Evolutionary conservation across 2,113 vertebrate species (phyloP).

Genomic region (Sander lucioperca): DNA sequence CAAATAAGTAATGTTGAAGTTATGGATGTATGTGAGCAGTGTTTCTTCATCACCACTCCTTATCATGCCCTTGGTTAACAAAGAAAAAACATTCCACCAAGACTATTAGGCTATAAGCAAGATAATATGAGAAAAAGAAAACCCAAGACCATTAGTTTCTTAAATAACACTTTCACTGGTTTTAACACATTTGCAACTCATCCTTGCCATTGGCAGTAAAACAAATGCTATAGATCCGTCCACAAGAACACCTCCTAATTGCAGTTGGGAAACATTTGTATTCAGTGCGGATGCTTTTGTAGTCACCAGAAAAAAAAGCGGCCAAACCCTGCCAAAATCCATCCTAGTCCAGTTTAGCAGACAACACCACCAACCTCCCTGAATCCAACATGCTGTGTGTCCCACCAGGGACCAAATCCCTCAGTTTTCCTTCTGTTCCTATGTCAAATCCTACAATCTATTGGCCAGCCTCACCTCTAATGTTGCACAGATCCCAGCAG

Average conservation of each 20-base stretch:
- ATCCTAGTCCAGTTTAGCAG: slow-evolving; percentile 45
- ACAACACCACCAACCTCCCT: slow-evolving; percentile 38
- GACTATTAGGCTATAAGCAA: not conserved
- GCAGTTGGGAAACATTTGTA: slow-evolving; percentile 20
- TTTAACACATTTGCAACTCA: not conserved
- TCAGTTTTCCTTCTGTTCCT: slow-evolving; percentile 21
- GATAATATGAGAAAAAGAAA: not conserved
- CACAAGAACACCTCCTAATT: not conserved
- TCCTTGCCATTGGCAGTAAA: not conserved
- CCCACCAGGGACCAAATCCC: slow-evolving; percentile 5
- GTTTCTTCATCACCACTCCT: slow-evolving; percentile 3
- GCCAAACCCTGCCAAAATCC: slow-evolving; percentile 32
- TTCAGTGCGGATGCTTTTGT: slow-evolving; percentile 35
- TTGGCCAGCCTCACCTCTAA: not conserved
- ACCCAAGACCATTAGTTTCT: not conserved
- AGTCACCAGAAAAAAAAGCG: not conserved
- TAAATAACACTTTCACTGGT: not conserved
- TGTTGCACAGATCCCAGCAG: not conserved
- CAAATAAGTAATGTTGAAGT: slow-evolving; percentile 31
- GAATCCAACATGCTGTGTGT: slow-evolving; percentile 8
- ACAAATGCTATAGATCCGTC: slow-evolving; percentile 9
- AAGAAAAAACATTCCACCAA: not conserved
- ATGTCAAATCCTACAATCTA: slow-evolving; percentile 33
- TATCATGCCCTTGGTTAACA: not conserved
- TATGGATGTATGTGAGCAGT: not conserved